A percentile compares a stretch with the other conserved stretches of the same genome.
Evolutionary conservation across 2,113 vertebrate species (phyloP).

Genomic region (Carlito syrichta): DNA sequence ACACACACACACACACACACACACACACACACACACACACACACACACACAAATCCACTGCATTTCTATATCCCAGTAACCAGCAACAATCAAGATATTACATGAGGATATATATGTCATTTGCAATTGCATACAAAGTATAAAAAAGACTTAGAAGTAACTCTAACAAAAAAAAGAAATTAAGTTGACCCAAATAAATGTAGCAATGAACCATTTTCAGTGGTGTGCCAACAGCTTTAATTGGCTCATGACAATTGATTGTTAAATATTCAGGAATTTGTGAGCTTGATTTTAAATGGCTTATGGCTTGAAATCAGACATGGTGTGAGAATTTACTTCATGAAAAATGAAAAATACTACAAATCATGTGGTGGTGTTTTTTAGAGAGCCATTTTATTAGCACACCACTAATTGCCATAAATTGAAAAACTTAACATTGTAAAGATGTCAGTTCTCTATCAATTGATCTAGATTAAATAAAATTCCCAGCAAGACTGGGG

Average conservation of each 20-base stretch:
- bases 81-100: too few relatives aligned
- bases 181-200: background rate
- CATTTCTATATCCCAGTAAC: too few relatives aligned
- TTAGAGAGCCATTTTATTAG: background rate
- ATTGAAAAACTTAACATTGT: background rate
- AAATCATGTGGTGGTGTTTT: background rate
- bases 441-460: background rate
- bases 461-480: background rate
- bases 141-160: background rate
- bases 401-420: background rate
- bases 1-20: background rate
- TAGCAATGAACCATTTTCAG: background rate
- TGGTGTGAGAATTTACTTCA: background rate
- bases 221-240: background rate
- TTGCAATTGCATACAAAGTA: background rate
- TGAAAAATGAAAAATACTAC: background rate
- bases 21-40: too few relatives aligned
- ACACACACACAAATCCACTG: background rate
- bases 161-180: background rate
- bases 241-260: background rate
- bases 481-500: background rate
- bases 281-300: background rate
- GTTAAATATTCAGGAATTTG: background rate
- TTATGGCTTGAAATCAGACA: background rate
- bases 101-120: background rate